These are phyloP conservation scores for Ridgeia piscesae DNA, from an alignment of 1,140 invertebrate species.

Conservation along the genomic window DNA sequence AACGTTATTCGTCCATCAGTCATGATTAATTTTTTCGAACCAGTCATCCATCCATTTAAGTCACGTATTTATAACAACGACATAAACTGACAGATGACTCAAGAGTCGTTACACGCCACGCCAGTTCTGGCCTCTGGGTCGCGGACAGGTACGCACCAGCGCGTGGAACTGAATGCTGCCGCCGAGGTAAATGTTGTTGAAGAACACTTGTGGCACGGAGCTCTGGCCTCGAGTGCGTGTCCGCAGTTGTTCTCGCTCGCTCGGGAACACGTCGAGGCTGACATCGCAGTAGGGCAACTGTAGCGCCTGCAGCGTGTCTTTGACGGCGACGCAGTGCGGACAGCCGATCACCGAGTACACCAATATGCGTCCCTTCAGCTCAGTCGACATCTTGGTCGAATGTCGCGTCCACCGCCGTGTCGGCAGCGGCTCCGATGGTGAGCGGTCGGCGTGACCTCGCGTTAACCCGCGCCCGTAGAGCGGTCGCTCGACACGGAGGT, in stretches of 20 bases:
- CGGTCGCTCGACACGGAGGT: not conserved
- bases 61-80: too few relatives aligned
- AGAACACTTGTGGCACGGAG: constrained; percentile 54
- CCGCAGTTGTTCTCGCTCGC: constrained; percentile 40
- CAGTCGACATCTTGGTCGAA: not conserved
- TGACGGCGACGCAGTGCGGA: constrained; percentile 52
- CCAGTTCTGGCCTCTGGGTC: too few relatives aligned
- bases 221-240: constrained; percentile 37
- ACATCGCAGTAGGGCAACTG: constrained; percentile 48
- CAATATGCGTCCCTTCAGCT: constrained; percentile 44
- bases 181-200: constrained; percentile 49
- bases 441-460: not conserved
- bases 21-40: too few relatives aligned
- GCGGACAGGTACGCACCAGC: constrained; percentile 34
- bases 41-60: too few relatives aligned
- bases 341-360: constrained; percentile 53
- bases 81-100: not conserved
- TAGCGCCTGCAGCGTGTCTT: constrained; percentile 44
- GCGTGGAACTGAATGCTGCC: constrained; percentile 49
- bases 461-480: not conserved
- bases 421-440: not conserved
- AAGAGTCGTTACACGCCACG: not conserved
- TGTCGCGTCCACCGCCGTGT: not conserved
- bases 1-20: too few relatives aligned
- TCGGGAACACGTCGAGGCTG: constrained; percentile 45